Conservation (phyloP, 2,113 vertebrate species). For the Dendropsophus ebraccatus region DNA sequence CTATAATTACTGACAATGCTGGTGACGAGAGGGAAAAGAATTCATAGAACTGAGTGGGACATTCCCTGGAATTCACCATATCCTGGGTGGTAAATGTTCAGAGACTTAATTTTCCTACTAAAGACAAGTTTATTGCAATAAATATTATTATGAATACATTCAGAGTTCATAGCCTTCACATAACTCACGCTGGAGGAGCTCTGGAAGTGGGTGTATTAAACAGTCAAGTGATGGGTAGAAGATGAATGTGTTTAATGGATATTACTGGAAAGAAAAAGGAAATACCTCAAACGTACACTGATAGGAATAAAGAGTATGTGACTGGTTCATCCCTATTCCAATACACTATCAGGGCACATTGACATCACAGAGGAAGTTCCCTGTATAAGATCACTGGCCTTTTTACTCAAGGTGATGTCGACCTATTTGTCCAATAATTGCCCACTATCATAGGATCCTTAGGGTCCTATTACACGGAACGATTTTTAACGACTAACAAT, state of each 20-base stretch:
- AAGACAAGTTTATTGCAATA: slow-evolving; percentile 48
- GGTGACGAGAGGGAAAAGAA: slow-evolving; percentile 19
- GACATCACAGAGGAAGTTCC: neutral
- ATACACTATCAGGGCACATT: neutral
- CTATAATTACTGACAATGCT: neutral
- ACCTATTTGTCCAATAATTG: no score
- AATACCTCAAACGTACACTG: neutral
- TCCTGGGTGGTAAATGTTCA: slow-evolving; percentile 56
- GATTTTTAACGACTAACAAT: no score
- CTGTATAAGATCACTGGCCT: no score
- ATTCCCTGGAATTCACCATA: slow-evolving; percentile 48
- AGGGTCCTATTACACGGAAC: no score
- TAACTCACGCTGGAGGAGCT: slow-evolving; percentile 16
- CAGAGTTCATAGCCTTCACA: slow-evolving; percentile 25
- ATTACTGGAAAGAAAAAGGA: neutral
- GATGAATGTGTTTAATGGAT: neutral
- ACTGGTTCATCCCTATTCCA: neutral
- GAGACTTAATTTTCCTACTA: slow-evolving; percentile 39
- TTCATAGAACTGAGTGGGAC: slow-evolving; percentile 47
- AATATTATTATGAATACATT: slow-evolving; percentile 31
- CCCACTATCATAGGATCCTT: no score
- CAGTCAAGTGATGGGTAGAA: neutral
- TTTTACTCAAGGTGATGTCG: no score
- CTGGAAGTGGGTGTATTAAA: neutral
- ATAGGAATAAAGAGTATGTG: neutral